Evolutionary conservation across 1,140 invertebrate genomes (phyloP), one percentile per base, ranked within the genome.

Genomic region (Tetranychus cinnabarinus): DNA sequence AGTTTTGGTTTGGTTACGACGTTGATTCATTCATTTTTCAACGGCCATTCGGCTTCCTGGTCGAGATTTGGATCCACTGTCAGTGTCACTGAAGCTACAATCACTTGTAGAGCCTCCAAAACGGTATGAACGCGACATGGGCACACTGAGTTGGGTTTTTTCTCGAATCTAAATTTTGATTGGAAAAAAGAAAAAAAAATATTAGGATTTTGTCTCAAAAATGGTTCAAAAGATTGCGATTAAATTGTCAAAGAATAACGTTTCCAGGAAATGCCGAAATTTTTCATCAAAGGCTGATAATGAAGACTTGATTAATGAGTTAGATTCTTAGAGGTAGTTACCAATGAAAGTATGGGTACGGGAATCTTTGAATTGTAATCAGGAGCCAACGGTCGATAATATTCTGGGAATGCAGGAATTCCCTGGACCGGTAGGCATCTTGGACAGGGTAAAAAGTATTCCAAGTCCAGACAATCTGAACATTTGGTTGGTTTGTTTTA

Each of bases 101-200:
- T 69, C 35, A 83, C 82, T 37, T 83, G 82, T 67, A 82, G 77
- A 58, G 78, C 80, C 63, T 77, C 77, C 71, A 79, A 72, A 61
- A 78, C 77, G 72, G 60, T 67, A 58, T 66, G 63, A 56, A 70
- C 72, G 65, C 47, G 80, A 79, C 86, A 88, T 88, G 45, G 86
- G 85, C 61, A 87, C 81, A 60, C 84, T 88, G 67, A 86, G 79
- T 57, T 78, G 80, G 55, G 85, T 90, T 64, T 86, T 79, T 74
- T 91, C 88, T 68, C 87, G 81, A 39, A 92, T 86, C 88, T 92
- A 76, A 58, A 42, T 6, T 42, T 73, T 58, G 62, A 62, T 61
- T 58, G 42, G 45, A 23, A 54, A 31, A 62, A 12, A 8, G 8
- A 61, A 35, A 37, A 42, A 42, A 34, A 36, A 10, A 4, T 6